Base-by-base conservation (phyloP, 2,797 vertebrate genomes). In the Tangara arthus region DNA sequence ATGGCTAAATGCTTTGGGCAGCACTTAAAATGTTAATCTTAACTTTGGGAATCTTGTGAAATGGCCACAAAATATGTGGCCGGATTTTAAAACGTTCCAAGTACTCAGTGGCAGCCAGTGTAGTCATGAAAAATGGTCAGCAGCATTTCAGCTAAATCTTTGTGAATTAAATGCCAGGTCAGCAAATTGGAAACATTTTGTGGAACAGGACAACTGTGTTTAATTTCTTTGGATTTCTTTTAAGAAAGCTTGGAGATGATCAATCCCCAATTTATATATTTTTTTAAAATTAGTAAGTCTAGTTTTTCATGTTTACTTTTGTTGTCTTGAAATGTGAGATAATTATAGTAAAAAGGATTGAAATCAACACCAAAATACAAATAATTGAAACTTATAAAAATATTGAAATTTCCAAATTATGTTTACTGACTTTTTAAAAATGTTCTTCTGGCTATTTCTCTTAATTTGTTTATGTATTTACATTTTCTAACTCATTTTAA, bases 161-260 rank as follows among this genome's bases (percentile, higher is more conserved):
- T 92, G 86, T 32, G 69, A 89, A 93, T 82, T 65, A 72, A 90
- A 89, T 82, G 56, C 73, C 4, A 72, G 47, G 55, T 92, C 89
- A 94, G 75, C 89, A 95, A 92, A 92, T 63, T 22, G 15, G 63
- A 94, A 94, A 87, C 46, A 41, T 83, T 88, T 71, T 87, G 50
- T 64, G 50, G 39, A 86, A 68, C 27, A 69, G 16, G 47, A 84
- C 50, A 81, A 87, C 17, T 63, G 21, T 30, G 11, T 83, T 90
- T 82, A 63, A 87, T 85, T 93, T 85, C 35, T 82, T 79, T 88
- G 46, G 28, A 55, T 84, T 90, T 84, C 47, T 90, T 84, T 66
- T 78, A 71, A 89, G 70, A 89, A 90, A 73, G 8, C 8, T 59
- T 87, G 56, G 44, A 85, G 68, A 80, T 80, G 2, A 79, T 34